Base-by-base conservation (phyloP, 2,797 vertebrate species). In the Dendrocincla fuliginosa region DNA sequence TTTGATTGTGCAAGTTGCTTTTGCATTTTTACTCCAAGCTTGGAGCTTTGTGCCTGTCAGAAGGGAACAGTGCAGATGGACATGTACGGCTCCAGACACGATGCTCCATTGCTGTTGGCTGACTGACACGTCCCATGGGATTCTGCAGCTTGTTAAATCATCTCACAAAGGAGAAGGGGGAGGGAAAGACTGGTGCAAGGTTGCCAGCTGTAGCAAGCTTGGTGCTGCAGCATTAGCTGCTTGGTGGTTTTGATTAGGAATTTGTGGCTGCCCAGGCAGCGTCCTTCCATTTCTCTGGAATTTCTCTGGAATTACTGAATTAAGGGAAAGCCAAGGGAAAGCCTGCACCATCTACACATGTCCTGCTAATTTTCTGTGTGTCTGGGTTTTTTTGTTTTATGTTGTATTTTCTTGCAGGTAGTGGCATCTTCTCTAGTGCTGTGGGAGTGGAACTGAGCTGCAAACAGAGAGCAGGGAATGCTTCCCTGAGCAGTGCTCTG, bases 91-190 rank as follows among this genome's bases (percentile, higher is more conserved):
- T 84, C 16, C 24, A 82, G 88, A 67, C 88, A 59, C 0, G 64
- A 37, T 90, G 90, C 86, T 95, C 68, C 69, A 1, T 89, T 83
- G 79, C 91, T 89, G 84, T 41, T 59, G 88, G 46, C 73, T 74
- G 84, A 8, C 75, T 79, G 80, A 82, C 70, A 12, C 4, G 39
- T 95, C 90, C 63, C 70, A 0, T 24, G 90, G 95, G 94, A 61
- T 87, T 30, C 60, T 77, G 74, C 39, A 85, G 93, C 91, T 95
- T 78, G 87, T 91, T 95, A 90, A 94, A 85, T 74, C 79, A 41
- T 73, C 75, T 92, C 86, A 82, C 89, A 81, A 83, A 93, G 86
- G 86, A 57, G 46, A 42, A 50, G 83, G 70, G 87, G 79, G 87
- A 89, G 85, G 88, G 55, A 90, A 12, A 22, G 27, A 10, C 7